Conservation (phyloP, 2,888 invertebrate species). For the Philereme transversata region DNA sequence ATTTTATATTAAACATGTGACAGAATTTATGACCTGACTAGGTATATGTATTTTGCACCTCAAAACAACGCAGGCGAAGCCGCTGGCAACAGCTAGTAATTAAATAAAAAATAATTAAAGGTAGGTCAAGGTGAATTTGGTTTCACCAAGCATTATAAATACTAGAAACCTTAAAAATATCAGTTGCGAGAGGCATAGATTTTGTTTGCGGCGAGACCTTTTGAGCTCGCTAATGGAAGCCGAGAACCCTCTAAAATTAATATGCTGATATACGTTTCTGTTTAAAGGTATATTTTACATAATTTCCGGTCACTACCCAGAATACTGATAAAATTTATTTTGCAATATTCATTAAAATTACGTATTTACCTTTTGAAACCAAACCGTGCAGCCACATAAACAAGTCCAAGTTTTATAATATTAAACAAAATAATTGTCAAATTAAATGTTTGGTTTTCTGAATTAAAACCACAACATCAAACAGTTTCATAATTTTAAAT, state of each 20-base stretch:
- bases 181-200: slow-evolving; percentile 62
- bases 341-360: slow-evolving; percentile 41
- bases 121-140: background rate
- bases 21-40: no score
- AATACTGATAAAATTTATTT: slow-evolving; percentile 59
- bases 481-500: background rate
- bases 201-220: slow-evolving; percentile 65
- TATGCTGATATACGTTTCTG: slow-evolving; percentile 76
- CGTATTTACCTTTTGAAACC: slow-evolving; percentile 10
- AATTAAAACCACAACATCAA: slow-evolving; percentile 1
- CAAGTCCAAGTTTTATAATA: background rate
- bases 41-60: no score
- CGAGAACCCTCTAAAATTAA: slow-evolving; percentile 73
- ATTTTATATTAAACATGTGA: no score
- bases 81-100: no score
- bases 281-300: slow-evolving; percentile 77
- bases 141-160: background rate
- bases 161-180: no score
- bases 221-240: slow-evolving; percentile 75
- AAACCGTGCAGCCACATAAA: slow-evolving; percentile 2
- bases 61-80: no score
- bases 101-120: no score
- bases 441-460: background rate
- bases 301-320: slow-evolving; percentile 75
- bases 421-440: background rate